Evolutionary conservation across 2,888 invertebrate genomes (phyloP).

Genomic region (Aleiodes alternator): DNA sequence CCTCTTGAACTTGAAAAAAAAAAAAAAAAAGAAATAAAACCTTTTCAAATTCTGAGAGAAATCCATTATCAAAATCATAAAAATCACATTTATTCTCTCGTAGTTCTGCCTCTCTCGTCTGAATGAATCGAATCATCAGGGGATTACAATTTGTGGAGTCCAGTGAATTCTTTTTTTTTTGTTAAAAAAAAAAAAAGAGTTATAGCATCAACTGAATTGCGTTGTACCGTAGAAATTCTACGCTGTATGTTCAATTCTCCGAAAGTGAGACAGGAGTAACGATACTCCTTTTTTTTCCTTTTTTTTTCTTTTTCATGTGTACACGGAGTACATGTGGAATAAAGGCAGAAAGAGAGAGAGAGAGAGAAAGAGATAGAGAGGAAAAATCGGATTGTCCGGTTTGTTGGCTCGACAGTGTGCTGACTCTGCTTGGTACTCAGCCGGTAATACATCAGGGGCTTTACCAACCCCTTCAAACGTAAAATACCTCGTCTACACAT

Average conservation of each 20-base stretch:
- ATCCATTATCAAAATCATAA: slow-evolving; percentile 13
- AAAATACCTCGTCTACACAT: slow-evolving; percentile 60
- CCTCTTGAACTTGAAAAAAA: too few relatives aligned
- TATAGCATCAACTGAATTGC: slow-evolving; percentile 24
- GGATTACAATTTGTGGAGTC: slow-evolving; percentile 61
- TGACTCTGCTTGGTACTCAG: slow-evolving; percentile 68
- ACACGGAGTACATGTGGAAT: slow-evolving; percentile 24
- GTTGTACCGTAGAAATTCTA: slow-evolving; percentile 23
- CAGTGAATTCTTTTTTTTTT: slow-evolving; percentile 24
- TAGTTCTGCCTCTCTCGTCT: too few relatives aligned
- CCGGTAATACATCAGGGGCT: slow-evolving; percentile 68
- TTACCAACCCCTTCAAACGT: slow-evolving; percentile 68
- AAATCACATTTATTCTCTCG: slow-evolving; percentile 45
- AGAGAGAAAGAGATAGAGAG: slow-evolving; percentile 20
- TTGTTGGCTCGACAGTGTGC: slow-evolving; percentile 67
- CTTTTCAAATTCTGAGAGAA: too few relatives aligned
- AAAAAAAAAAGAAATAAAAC: too few relatives aligned
- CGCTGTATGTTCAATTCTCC: slow-evolving; percentile 10
- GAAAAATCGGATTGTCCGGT: slow-evolving; percentile 66
- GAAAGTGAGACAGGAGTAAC: slow-evolving; percentile 12
- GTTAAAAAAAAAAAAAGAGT: slow-evolving; percentile 5
- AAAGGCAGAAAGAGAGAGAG: slow-evolving; percentile 9
- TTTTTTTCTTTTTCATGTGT: background rate
- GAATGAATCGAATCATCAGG: slow-evolving; percentile 53
- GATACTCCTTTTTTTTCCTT: background rate